These are phyloP conservation scores for Tragelaphus strepsiceros DNA, from an alignment of 2,113 vertebrate species.

Conservation along the genomic window DNA sequence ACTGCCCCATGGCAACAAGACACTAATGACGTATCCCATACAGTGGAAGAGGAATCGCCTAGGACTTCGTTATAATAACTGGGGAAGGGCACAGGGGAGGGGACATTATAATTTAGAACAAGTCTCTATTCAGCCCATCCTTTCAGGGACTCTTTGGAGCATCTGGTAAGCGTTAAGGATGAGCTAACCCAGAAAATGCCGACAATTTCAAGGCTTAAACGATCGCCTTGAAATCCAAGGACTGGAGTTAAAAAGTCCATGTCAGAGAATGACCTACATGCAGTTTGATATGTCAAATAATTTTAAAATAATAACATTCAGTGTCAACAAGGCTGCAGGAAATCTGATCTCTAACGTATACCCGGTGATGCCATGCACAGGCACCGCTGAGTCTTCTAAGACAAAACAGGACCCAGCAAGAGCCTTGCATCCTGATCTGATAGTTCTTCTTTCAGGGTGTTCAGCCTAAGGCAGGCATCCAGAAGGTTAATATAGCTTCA, in stretches of 20 bases:
- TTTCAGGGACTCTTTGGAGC: not conserved
- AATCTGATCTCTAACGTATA: not conserved
- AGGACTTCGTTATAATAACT: not conserved
- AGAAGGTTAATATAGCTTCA: not conserved
- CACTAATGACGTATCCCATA: not conserved
- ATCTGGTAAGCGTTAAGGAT: not conserved
- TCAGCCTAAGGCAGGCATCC: not conserved
- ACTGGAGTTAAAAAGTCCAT: not conserved
- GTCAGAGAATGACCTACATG: not conserved
- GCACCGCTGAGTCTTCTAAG: not conserved
- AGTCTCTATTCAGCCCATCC: not conserved
- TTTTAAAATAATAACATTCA: not conserved
- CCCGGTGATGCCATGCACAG: accelerated
- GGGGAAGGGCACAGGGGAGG: not conserved
- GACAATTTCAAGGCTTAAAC: not conserved
- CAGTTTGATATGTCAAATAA: not conserved
- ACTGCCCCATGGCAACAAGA: not conserved
- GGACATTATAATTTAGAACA: not conserved
- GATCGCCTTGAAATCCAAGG: not conserved
- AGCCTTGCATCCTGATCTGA: not conserved
- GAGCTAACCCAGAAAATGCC: not conserved
- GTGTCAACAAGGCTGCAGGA: not conserved
- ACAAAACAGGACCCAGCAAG: not conserved
- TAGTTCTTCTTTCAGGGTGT: not conserved
- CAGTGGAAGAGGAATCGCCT: not conserved